Percentiles rank a stretch among this genome's conserved stretches.
Evolutionary conservation across 2,888 invertebrate genomes (phyloP).

Genomic region (Vanessa cardui): DNA sequence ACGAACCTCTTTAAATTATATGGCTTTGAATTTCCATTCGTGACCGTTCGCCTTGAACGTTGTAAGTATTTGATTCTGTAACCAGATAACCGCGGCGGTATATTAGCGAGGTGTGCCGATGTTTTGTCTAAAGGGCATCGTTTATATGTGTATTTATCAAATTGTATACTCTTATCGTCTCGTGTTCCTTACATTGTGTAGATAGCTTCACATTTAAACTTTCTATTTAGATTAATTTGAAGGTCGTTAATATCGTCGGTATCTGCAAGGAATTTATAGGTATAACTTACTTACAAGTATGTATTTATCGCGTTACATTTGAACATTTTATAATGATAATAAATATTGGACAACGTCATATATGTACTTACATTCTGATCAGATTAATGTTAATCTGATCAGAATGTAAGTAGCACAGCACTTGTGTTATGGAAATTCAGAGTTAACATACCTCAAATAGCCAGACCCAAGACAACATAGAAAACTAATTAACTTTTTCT

Average conservation of each 20-base stretch:
- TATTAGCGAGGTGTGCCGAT: slow-evolving; percentile 46
- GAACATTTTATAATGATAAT: too few species aligned
- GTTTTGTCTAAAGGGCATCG: slow-evolving; percentile 38
- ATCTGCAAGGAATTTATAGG: neutral
- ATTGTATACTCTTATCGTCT: slow-evolving; percentile 16
- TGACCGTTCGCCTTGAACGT: slow-evolving; percentile 48
- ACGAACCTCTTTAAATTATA: slow-evolving; percentile 27
- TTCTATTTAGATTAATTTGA: neutral
- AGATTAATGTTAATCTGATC: too few species aligned
- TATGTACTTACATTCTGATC: too few species aligned
- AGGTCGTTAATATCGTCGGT: neutral
- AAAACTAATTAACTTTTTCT: too few species aligned
- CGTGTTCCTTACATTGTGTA: slow-evolving; percentile 6
- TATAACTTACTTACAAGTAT: too few species aligned
- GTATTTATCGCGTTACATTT: neutral
- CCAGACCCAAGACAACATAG: too few species aligned
- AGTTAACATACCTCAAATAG: too few species aligned
- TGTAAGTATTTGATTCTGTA: slow-evolving; percentile 47
- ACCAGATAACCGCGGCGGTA: slow-evolving; percentile 48
- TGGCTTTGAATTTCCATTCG: slow-evolving; percentile 45
- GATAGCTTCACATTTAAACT: slow-evolving; percentile 2
- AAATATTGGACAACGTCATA: too few species aligned
- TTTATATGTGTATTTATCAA: slow-evolving; percentile 31
- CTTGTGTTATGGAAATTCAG: too few species aligned
- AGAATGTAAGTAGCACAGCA: too few species aligned